Conservation (phyloP, 2,888 invertebrate genomes). For the Myopa tessellatipennis region DNA sequence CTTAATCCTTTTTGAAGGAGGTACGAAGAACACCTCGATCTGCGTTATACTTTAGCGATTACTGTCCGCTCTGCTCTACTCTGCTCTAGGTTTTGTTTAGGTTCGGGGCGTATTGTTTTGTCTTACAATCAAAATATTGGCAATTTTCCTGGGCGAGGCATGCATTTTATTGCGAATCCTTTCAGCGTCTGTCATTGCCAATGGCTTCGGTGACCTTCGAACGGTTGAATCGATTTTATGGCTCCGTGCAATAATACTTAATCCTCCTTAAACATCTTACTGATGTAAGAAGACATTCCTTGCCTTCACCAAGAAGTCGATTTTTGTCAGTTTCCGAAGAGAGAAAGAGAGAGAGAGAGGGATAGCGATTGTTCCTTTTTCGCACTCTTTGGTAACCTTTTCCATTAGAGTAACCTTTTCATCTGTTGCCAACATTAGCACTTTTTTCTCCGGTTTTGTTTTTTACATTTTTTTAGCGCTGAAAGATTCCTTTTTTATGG, state of each 20-base stretch:
- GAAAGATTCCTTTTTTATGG: background rate
- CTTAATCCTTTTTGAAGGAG: slow-evolving; percentile 56
- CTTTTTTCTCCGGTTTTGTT: background rate
- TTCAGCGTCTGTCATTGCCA: slow-evolving; percentile 5
- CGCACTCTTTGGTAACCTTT: background rate
- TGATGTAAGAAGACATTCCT: background rate
- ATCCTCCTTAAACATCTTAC: background rate
- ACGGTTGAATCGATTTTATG: slow-evolving; percentile 22
- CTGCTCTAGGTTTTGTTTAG: slow-evolving; percentile 40
- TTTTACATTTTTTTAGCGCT: background rate
- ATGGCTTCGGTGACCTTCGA: slow-evolving; percentile 11
- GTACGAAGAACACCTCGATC: slow-evolving; percentile 25
- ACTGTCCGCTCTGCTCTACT: background rate
- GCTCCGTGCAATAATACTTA: slow-evolving; percentile 7
- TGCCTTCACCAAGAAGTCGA: background rate
- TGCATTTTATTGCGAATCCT: slow-evolving; percentile 18
- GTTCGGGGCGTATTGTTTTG: slow-evolving; percentile 60
- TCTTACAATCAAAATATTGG: slow-evolving; percentile 64
- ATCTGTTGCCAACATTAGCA: background rate
- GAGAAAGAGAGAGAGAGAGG: too few relatives aligned
- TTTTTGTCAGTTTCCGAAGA: background rate
- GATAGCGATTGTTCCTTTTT: background rate
- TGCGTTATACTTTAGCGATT: too few relatives aligned
- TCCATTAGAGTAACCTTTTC: background rate
- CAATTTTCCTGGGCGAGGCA: slow-evolving; percentile 48